Evolutionary conservation across 53 echinoderm and acorn worm genomes (phyloP).

Genomic region (Arbacia lixula): DNA sequence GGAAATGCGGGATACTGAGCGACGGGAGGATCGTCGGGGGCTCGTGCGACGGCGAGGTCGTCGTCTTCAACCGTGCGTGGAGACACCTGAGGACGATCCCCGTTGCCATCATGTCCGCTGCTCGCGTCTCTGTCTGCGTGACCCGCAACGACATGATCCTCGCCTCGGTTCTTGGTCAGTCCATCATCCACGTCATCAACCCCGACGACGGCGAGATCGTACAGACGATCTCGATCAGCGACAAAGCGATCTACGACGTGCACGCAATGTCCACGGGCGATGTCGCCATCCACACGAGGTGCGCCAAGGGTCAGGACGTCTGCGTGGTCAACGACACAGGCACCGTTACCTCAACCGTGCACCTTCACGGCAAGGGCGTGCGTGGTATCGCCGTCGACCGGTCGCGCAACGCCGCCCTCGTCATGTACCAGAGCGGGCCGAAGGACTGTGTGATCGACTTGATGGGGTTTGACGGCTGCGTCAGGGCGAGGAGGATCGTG

Average conservation of each 20-base stretch:
- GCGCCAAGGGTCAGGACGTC: conserved; percentile 7
- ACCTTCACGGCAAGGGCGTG: conserved; percentile 15
- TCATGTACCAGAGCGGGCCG: neutral
- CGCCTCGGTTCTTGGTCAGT: conserved; percentile 14
- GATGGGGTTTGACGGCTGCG: neutral
- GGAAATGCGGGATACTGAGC: neutral
- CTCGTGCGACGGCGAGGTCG: conserved; percentile 28
- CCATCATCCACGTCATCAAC: neutral
- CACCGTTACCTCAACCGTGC: neutral
- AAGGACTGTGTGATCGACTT: conserved; percentile 2
- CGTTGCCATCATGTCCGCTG: neutral
- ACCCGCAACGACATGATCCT: neutral
- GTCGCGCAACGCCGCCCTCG: neutral
- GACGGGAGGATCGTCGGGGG: conserved; percentile 14
- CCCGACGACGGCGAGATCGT: conserved; percentile 14
- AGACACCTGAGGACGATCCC: neutral
- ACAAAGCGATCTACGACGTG: conserved; percentile 17
- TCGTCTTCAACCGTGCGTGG: conserved; percentile 2
- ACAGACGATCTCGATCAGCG: neutral
- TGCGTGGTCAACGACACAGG: neutral
- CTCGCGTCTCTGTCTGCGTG: conserved; percentile 13
- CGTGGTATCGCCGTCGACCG: neutral
- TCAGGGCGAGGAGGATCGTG: conserved; percentile 3
- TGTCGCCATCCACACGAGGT: conserved; percentile 3
- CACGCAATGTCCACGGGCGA: neutral